A percentile compares a stretch with the other conserved stretches of the same genome.
Evolutionary conservation across 2,113 vertebrate species (phyloP).

Genomic region (Heteronetta atricapilla): DNA sequence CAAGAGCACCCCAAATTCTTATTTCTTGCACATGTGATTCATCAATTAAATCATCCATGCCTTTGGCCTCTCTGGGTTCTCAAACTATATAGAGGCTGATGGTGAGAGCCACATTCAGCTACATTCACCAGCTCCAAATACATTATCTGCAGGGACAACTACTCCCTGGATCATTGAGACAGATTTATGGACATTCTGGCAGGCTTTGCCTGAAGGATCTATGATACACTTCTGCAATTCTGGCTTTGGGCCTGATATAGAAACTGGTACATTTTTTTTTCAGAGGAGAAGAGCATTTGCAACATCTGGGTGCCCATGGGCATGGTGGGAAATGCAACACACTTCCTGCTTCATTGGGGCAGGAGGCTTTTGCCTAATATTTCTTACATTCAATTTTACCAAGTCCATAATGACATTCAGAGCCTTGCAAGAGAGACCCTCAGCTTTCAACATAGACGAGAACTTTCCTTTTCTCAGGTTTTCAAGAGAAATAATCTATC

Average conservation of each 20-base stretch:
- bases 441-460: not conserved
- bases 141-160: not conserved
- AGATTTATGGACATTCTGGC: not conserved
- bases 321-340: not conserved
- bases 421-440: not conserved
- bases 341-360: not conserved
- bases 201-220: not conserved
- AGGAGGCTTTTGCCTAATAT: not conserved
- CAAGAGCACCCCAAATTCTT: not conserved
- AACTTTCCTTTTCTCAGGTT: not conserved
- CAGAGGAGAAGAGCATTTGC: not conserved
- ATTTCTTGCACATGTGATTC: not conserved
- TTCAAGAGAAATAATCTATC: not conserved
- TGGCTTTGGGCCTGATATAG: not conserved
- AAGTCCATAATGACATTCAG: not conserved
- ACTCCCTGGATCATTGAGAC: not conserved
- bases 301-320: not conserved
- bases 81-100: not conserved
- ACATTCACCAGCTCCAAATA: not conserved
- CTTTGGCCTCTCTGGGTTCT: not conserved
- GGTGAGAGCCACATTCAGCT: not conserved
- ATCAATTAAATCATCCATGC: not conserved
- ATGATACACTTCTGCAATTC: not conserved
- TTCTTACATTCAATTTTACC: not conserved
- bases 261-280: not conserved